These are phyloP conservation scores for Smutsia temminckii DNA, from an alignment of 2,797 vertebrate genomes.

Conservation along the genomic window DNA sequence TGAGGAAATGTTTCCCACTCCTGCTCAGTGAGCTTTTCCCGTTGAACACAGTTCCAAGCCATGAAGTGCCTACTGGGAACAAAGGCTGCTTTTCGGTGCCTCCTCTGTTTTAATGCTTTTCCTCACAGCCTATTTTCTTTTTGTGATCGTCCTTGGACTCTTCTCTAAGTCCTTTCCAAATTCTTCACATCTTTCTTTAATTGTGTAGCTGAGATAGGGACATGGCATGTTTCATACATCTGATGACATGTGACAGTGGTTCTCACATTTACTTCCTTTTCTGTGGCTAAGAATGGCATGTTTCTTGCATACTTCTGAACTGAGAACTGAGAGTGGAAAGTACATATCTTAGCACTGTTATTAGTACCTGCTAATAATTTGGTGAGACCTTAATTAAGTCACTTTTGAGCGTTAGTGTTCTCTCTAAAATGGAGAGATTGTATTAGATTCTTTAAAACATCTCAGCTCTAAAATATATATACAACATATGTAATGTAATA, in stretches of 20 bases:
- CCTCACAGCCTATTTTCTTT: not conserved
- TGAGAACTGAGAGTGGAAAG: not conserved
- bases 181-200: conserved; percentile 34
- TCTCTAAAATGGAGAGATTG: conserved; percentile 6
- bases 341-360: not conserved
- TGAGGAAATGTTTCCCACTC: not conserved
- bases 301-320: conserved; percentile 17
- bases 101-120: not conserved
- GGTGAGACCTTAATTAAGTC: not conserved
- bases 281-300: not conserved
- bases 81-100: not conserved
- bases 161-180: not conserved
- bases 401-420: conserved; percentile 31
- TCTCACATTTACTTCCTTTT: not conserved
- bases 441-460: not conserved
- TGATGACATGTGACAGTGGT: not conserved
- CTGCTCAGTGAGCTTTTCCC: not conserved
- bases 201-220: not conserved
- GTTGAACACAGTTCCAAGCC: not conserved
- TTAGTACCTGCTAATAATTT: not conserved
- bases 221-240: not conserved
- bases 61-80: not conserved
- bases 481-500: not conserved
- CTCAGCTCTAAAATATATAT: conserved; percentile 20
- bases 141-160: conserved; percentile 11